Percentiles rank a stretch among this genome's conserved stretches.
phyloP scores from a whole-genome alignment of 2,888 invertebrate species.

The Eilema sororculum region DNA sequence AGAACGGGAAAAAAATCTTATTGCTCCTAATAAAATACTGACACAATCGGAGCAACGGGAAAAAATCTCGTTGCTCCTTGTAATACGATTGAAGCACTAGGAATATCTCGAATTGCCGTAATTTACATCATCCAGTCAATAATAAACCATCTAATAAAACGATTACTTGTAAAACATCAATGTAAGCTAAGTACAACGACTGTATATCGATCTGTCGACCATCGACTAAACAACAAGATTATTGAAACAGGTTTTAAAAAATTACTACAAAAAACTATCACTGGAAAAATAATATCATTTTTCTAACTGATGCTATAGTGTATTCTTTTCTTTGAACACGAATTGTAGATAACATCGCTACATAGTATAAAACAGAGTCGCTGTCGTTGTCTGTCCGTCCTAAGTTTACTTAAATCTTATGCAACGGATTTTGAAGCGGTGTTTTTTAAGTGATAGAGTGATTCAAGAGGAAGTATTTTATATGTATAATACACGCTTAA shows the following conservation, averaged over 20 bases:
- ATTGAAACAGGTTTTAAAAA: neutral
- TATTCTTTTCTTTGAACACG: neutral
- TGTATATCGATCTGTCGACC: constrained; percentile 17
- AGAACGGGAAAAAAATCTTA: neutral
- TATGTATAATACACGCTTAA: too few species aligned
- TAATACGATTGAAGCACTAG: neutral
- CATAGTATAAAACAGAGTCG: too few species aligned
- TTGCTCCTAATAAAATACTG: neutral
- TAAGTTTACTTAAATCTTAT: too few species aligned
- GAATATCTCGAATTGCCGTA: neutral
- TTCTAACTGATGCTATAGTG: constrained; percentile 1
- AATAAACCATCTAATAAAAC: neutral
- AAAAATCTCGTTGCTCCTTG: neutral
- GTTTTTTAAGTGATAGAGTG: too few species aligned
- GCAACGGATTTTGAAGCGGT: too few species aligned
- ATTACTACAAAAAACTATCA: constrained; percentile 15
- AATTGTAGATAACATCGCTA: too few species aligned
- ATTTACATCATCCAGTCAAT: neutral
- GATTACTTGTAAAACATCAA: neutral
- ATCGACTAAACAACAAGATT: constrained; percentile 4
- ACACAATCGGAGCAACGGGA: neutral
- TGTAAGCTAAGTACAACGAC: constrained; percentile 22
- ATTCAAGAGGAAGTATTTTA: too few species aligned
- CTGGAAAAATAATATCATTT: constrained; percentile 22
- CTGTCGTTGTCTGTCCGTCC: too few species aligned